A percentile compares a stretch with the other conserved stretches of the same genome.
Conservation (phyloP, 2,888 invertebrate genomes). For the Amiota minor region DNA sequence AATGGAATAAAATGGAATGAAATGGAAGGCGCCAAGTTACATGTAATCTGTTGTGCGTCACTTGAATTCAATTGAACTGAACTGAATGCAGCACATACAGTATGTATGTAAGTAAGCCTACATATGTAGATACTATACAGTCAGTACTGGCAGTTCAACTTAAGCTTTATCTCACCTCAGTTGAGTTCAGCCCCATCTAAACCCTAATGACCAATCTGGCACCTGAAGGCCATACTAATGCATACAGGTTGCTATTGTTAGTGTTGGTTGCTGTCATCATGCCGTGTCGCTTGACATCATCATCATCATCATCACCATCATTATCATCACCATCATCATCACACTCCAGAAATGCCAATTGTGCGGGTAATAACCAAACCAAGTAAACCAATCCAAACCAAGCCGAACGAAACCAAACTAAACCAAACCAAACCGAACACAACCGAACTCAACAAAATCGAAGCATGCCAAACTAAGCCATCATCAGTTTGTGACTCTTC, state of each 20-base stretch:
- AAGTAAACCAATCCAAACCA: slow-evolving; percentile 59
- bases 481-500: not conserved
- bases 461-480: slow-evolving; percentile 6
- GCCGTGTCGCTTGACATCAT: slow-evolving; percentile 9
- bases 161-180: too few species aligned
- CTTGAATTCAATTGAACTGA: slow-evolving; percentile 1
- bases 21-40: not conserved
- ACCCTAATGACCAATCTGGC: not conserved
- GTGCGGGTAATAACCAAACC: slow-evolving; percentile 56
- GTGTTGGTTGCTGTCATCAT: slow-evolving; percentile 18
- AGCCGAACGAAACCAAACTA: slow-evolving; percentile 17
- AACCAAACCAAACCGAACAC: slow-evolving; percentile 10
- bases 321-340: not conserved
- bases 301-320: not conserved
- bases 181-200: too few species aligned
- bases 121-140: too few species aligned
- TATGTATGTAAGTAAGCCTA: not conserved
- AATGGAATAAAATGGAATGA: slow-evolving; percentile 25
- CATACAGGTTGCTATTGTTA: slow-evolving; percentile 15
- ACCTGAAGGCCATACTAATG: slow-evolving; percentile 18
- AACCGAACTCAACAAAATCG: not conserved
- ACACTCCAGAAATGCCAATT: slow-evolving; percentile 50
- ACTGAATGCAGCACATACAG: not conserved
- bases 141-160: too few species aligned
- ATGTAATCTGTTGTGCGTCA: slow-evolving; percentile 29